Conservation (phyloP, 1,140 invertebrate genomes). For the Drepana arcuata region DNA sequence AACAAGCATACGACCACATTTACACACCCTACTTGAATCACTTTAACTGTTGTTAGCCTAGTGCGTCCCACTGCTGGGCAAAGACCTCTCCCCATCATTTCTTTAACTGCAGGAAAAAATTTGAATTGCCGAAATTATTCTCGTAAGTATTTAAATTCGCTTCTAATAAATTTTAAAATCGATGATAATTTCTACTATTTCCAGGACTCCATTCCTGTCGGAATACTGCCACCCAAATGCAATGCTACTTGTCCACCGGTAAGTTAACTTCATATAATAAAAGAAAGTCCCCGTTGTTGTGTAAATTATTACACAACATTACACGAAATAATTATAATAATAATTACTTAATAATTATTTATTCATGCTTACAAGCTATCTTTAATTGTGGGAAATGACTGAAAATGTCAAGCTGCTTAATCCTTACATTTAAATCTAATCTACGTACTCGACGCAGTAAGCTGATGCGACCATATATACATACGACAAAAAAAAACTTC, state of each 20-base stretch:
- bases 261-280: conserved; percentile 13
- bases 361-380: neutral
- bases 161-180: neutral
- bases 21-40: no score
- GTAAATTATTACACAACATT: no score
- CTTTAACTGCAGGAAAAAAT: neutral
- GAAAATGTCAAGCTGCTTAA: neutral
- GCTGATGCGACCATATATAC: no score
- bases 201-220: conserved; percentile 5
- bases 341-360: neutral
- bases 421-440: neutral
- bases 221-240: conserved; percentile 15
- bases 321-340: no score
- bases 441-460: no score
- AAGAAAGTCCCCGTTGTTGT: no score
- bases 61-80: no score
- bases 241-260: conserved; percentile 39
- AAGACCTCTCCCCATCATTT: no score
- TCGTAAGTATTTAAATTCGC: neutral
- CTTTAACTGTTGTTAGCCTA: no score
- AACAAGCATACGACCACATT: no score
- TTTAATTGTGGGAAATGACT: neutral
- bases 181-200: conserved; percentile 4
- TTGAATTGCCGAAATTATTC: neutral
- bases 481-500: neutral